Conservation (phyloP, 2,113 vertebrate species). For the Hippoglossus stenolepis region DNA sequence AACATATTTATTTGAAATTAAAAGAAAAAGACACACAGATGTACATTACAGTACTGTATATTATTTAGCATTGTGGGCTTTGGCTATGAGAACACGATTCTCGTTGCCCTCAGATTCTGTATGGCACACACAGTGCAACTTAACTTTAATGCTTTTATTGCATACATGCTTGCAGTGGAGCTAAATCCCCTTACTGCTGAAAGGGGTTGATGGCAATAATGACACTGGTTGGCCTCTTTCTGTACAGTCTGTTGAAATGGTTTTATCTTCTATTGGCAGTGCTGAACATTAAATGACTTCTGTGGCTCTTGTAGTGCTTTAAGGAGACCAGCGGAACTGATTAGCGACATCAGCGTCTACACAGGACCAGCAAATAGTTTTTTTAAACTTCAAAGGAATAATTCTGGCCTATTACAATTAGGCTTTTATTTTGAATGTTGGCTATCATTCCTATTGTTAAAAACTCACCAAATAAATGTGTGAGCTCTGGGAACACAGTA, state of each 20-base stretch:
- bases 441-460: not conserved
- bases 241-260: conserved; percentile 24
- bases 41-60: not conserved
- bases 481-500: conserved; percentile 5
- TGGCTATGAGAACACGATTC: not conserved
- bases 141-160: conserved; percentile 13
- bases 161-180: conserved; percentile 24
- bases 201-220: conserved; percentile 70
- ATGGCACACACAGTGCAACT: conserved; percentile 12
- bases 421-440: not conserved
- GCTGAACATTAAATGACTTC: conserved; percentile 17
- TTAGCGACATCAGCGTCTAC: conserved; percentile 12
- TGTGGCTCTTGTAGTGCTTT: conserved; percentile 22
- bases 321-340: conserved; percentile 27
- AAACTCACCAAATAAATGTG: not conserved
- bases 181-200: conserved; percentile 32
- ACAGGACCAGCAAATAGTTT: conserved; percentile 1
- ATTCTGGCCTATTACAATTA: not conserved
- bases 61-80: conserved; percentile 20
- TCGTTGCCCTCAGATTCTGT: conserved; percentile 31
- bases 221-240: conserved; percentile 31
- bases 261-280: conserved; percentile 25
- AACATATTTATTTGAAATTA: conserved; percentile 33
- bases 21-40: not conserved
- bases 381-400: conserved; percentile 1